phyloP scores from a whole-genome alignment of 2,888 invertebrate species.

The Drosophila borealis region DNA sequence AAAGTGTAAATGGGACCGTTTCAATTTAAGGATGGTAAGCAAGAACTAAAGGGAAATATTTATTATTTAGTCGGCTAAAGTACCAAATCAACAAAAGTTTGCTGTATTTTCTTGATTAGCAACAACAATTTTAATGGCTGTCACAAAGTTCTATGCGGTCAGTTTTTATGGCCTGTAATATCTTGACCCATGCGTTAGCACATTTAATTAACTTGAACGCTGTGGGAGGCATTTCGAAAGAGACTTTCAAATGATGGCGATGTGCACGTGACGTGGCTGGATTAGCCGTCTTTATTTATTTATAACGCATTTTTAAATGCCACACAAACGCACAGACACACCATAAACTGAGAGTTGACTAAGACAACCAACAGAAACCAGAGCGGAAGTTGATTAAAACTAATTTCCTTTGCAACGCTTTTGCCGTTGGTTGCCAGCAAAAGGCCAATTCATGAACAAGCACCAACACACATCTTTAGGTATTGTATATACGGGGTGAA shows the following conservation, averaged over 20 bases:
- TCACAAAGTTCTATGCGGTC: conserved; percentile 39
- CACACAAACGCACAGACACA: conserved; percentile 26
- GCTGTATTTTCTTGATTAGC: conserved; percentile 11
- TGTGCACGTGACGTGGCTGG: conserved; percentile 41
- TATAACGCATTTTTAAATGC: conserved; percentile 69
- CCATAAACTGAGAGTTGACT: conserved; percentile 17
- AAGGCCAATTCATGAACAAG: conserved; percentile 29
- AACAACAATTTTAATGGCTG: conserved; percentile 31
- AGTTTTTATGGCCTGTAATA: conserved; percentile 33
- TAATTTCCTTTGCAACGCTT: conserved; percentile 71
- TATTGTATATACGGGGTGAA: conserved; percentile 10
- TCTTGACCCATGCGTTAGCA: conserved; percentile 28
- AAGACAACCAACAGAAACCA: conserved; percentile 42
- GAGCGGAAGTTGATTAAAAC: conserved; percentile 75
- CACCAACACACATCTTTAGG: neutral
- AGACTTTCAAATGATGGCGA: conserved; percentile 52
- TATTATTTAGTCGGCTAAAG: neutral
- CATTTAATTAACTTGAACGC: conserved; percentile 48
- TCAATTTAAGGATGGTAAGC: neutral
- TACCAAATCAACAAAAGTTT: neutral
- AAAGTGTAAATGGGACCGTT: neutral
- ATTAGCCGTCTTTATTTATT: conserved; percentile 62
- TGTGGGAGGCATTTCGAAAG: conserved; percentile 40
- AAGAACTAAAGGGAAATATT: neutral
- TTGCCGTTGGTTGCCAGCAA: conserved; percentile 23